These are phyloP conservation scores for Gymnogyps californianus DNA, from an alignment of 2,113 vertebrate species.

Conservation along the genomic window DNA sequence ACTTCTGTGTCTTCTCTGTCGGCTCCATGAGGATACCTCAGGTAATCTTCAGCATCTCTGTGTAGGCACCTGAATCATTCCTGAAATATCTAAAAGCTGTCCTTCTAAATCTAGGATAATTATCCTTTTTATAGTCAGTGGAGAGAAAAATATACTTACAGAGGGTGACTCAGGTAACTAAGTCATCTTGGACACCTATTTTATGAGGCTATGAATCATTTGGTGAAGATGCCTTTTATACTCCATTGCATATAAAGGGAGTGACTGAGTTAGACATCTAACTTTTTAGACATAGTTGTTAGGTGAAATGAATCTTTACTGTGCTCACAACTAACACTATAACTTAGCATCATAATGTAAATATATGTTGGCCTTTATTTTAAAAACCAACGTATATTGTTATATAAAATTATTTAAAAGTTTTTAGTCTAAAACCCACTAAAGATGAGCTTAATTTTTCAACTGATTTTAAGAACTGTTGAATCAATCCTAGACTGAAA, in stretches of 20 bases:
- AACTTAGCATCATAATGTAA: background rate
- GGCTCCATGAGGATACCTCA: background rate
- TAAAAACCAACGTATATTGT: too few relatives aligned
- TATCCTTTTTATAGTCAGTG: background rate
- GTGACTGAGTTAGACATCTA: background rate
- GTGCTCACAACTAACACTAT: background rate
- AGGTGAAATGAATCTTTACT: background rate
- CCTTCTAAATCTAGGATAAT: background rate
- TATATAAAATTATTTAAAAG: too few relatives aligned
- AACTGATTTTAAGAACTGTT: background rate
- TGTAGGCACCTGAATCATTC: background rate
- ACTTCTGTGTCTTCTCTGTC: background rate
- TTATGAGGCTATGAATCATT: background rate
- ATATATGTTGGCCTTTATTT: background rate
- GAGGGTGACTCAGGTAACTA: constrained; percentile 8
- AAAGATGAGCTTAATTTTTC: background rate
- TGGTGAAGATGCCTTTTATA: background rate
- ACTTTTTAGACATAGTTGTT: background rate
- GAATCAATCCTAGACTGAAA: background rate
- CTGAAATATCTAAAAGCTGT: background rate
- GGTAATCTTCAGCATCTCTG: background rate
- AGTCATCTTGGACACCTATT: background rate
- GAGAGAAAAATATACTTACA: background rate
- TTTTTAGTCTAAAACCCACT: background rate
- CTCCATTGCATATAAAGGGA: background rate